Percentiles rank a stretch among this genome's conserved stretches.
Conservation (phyloP, 2,888 invertebrate genomes). For the Trypoxylon attenuatum region DNA sequence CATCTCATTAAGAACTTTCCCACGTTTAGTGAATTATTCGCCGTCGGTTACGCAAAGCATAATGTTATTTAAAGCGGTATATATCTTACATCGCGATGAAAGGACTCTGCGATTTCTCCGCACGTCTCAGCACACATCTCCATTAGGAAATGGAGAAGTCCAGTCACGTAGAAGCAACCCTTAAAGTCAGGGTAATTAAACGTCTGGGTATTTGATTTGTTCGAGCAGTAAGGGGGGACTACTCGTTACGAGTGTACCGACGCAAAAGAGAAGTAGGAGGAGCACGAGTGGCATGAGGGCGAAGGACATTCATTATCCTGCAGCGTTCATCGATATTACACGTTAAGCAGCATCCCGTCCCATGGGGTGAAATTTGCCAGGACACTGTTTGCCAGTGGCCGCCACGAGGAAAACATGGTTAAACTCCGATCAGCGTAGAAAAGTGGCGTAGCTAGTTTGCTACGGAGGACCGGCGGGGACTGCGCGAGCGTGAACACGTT, state of each 20-base stretch:
- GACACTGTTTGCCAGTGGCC: not conserved
- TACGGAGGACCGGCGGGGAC: not conserved
- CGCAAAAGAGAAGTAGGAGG: not conserved
- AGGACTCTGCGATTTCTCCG: too few species aligned
- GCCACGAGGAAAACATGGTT: conserved; percentile 46
- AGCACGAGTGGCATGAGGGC: not conserved
- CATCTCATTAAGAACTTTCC: conserved; percentile 31
- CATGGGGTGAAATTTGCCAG: not conserved
- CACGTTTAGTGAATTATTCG: not conserved
- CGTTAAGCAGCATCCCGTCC: not conserved
- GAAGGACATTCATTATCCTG: not conserved
- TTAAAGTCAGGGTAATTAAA: not conserved
- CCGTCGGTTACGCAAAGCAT: not conserved
- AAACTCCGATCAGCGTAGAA: conserved; percentile 50
- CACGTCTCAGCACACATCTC: not conserved
- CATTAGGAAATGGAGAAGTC: not conserved
- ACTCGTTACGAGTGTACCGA: not conserved
- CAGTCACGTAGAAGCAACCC: not conserved
- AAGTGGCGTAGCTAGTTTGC: conserved; percentile 44
- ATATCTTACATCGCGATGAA: too few species aligned
- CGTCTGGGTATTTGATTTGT: not conserved
- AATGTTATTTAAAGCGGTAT: not conserved
- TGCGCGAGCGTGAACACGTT: conserved; percentile 14
- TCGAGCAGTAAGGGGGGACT: not conserved
- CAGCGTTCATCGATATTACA: not conserved